These are phyloP conservation scores for Serripes groenlandicus DNA, from an alignment of 2,888 invertebrate species.

Conservation along the genomic window DNA sequence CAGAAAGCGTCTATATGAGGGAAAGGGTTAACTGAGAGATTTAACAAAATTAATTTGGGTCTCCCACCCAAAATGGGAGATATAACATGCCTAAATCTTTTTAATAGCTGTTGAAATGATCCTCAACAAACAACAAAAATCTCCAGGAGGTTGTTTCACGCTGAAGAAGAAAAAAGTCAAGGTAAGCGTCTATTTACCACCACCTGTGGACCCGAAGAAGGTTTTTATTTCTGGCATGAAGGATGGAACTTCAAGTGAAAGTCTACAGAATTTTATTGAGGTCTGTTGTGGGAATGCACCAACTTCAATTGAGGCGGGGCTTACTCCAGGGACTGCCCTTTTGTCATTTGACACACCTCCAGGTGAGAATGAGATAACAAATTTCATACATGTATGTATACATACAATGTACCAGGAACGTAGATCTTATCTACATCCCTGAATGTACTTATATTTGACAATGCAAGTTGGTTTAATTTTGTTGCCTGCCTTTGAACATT, in stretches of 20 bases:
- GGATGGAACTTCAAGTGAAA: constrained; percentile 42
- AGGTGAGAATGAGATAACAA: constrained; percentile 1
- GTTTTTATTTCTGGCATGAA: constrained; percentile 43
- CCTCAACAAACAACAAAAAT: neutral
- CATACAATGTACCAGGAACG: too few relatives aligned
- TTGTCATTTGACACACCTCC: constrained; percentile 24
- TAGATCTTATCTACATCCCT: too few relatives aligned
- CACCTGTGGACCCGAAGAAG: constrained; percentile 32
- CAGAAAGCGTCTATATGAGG: too few relatives aligned
- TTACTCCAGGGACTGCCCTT: constrained; percentile 54
- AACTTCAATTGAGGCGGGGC: constrained; percentile 23
- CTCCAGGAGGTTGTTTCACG: neutral
- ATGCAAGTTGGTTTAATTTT: too few relatives aligned
- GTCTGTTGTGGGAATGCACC: constrained; percentile 3
- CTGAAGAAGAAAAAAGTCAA: neutral
- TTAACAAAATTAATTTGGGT: neutral
- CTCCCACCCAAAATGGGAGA: neutral
- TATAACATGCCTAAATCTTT: too few relatives aligned
- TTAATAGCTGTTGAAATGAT: constrained; percentile 26
- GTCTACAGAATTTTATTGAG: constrained; percentile 30
- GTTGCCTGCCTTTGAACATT: too few relatives aligned
- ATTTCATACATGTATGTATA: too few relatives aligned
- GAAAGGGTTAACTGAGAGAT: too few relatives aligned
- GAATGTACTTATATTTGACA: too few relatives aligned
- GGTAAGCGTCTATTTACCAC: constrained; percentile 30